A percentile compares a stretch with the other conserved stretches of the same genome.
Conservation (phyloP, 2,797 vertebrate genomes). For the Champsocephalus gunnari region DNA sequence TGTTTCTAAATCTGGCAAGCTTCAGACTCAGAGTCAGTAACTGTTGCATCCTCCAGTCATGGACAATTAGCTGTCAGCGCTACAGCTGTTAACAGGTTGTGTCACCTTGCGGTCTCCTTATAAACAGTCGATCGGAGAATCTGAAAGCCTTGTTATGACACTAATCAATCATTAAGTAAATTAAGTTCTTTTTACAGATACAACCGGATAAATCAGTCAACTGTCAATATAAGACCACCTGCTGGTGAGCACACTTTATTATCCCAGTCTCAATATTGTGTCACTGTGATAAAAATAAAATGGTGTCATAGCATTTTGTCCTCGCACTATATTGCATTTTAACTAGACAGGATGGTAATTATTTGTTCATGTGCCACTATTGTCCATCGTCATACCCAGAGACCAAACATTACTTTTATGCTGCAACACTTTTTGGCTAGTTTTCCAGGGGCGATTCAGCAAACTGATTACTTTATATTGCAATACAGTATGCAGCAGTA, state of each 20-base stretch:
- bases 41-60: constrained; percentile 7
- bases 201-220: no score
- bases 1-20: constrained; percentile 22
- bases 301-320: constrained; percentile 3
- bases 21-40: neutral
- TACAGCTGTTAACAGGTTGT: neutral
- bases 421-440: neutral
- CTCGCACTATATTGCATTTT: neutral
- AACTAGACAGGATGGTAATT: neutral
- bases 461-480: neutral
- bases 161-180: constrained; percentile 3
- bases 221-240: neutral
- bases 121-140: neutral
- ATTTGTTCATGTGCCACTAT: neutral
- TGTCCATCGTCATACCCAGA: neutral
- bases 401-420: neutral
- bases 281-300: constrained; percentile 4
- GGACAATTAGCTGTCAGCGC: constrained; percentile 11
- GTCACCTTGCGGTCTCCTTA: neutral
- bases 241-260: neutral
- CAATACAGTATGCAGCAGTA: neutral
- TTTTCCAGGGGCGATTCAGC: neutral
- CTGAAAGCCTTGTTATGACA: neutral
- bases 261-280: neutral
- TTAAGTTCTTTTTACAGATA: neutral